Evolutionary conservation across 2,888 invertebrate species (phyloP), one percentile per base, ranked within the genome.

Genomic region (Thymelicus lineola): DNA sequence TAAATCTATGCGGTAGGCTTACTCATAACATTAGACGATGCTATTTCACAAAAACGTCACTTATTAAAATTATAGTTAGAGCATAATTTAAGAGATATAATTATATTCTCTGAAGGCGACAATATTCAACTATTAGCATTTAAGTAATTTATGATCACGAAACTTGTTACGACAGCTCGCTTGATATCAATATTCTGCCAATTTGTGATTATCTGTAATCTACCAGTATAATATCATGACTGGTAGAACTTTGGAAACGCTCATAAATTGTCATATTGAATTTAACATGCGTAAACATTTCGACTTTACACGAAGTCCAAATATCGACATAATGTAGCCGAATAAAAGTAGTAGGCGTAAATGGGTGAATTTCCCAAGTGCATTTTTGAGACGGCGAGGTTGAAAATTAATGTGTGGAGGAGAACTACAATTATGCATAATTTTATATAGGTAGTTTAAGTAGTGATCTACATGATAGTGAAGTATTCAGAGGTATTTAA

Each of bases 111-210:
- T 20, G 14, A 7, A 48, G 46, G 61, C 20, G 46, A 48, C 46
- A 61, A 35, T 48, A 28, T 15, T 61, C 20, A n/a, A 61, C 46
- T 46, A 60, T 60, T 60, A 48, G 48, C 46, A 48, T 61, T 61
- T 61, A 61, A 61, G 46, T 28, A 46, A 48, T 61, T 61, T 48
- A 61, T 35, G n/a, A 61, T 48, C 20, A 35, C 35, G 61, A 61
- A 61, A 61, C 61, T 61, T 14, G 61, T 48, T 61, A 20, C 28
- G 20, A 61, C 61, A 48, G 48, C 46, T 46, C 46, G 46, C 61
- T 35, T 35, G 46, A 28, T 46, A 55, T 55, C 45, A 14, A 61
- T 61, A 61, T 61, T 48, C 45, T 45, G 60, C 36, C 46, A 61
- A 61, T 61, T 46, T 46, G 61, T 61, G 7, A 48, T 35, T 55